These are phyloP conservation scores for Melanotaenia maccullochi DNA, from an alignment of 2,797 vertebrate species.

Conservation along the genomic window DNA sequence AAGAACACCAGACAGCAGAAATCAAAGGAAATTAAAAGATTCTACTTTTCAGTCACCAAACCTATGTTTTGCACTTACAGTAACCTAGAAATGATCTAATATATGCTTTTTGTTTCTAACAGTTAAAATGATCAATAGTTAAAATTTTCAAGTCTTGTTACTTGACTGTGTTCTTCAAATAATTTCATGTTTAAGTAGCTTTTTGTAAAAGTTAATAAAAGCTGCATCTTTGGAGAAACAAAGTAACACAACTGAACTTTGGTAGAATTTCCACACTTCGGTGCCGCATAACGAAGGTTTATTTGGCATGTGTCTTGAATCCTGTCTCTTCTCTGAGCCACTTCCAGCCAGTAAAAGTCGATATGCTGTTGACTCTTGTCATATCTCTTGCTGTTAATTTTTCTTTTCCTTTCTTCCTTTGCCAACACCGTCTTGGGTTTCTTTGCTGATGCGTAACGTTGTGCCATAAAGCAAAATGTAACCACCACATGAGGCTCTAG, in stretches of 20 bases:
- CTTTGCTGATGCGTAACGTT: not conserved
- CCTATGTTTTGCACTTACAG: too few species aligned
- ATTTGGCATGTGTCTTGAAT: not conserved
- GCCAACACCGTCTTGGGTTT: not conserved
- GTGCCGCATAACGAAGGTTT: too few species aligned
- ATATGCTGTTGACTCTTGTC: not conserved
- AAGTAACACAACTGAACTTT: too few species aligned
- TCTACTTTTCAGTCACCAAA: not conserved
- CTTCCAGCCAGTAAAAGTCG: too few species aligned
- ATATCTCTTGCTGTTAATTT: not conserved
- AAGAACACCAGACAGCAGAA: not conserved
- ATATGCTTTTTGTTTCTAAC: not conserved
- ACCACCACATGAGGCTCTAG: not conserved
- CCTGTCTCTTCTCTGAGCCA: too few species aligned
- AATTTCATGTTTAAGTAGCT: not conserved
- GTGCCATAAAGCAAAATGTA: not conserved
- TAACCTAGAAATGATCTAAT: not conserved
- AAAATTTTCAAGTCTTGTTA: too few species aligned
- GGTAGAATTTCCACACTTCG: too few species aligned
- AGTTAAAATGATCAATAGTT: not conserved
- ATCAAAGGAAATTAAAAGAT: not conserved
- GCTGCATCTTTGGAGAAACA: not conserved
- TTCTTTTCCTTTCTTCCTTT: not conserved
- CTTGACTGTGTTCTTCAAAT: too few species aligned
- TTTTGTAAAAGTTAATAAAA: not conserved